Evolutionary conservation across 30 jellyfish, hydroid and myxozoan species (phyloP).

Genomic region (Turritopsis rubra): DNA sequence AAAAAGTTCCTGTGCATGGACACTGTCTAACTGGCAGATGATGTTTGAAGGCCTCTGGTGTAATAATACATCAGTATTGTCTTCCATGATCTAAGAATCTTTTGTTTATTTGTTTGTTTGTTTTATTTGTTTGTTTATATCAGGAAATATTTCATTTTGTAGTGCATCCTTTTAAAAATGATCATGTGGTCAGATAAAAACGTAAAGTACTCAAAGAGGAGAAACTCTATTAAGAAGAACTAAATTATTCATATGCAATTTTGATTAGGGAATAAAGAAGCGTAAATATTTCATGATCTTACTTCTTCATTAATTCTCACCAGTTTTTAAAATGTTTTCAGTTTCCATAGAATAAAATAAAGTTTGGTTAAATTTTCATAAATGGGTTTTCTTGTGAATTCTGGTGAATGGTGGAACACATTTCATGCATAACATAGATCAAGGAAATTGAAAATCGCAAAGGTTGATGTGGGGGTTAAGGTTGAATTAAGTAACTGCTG

Average conservation of each 20-base stretch:
- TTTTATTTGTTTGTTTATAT: not conserved
- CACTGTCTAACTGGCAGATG: no score
- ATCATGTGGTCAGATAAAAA: not conserved
- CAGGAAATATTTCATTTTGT: not conserved
- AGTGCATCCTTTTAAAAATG: not conserved
- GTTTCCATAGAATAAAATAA: not conserved
- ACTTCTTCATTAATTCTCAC: not conserved
- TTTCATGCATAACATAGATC: not conserved
- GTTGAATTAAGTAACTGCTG: no score
- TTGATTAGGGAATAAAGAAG: not conserved
- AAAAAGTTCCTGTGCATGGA: no score
- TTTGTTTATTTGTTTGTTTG: not conserved
- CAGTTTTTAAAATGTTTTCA: not conserved
- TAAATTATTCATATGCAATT: not conserved
- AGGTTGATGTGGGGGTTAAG: no score
- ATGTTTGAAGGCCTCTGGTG: no score
- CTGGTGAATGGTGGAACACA: not conserved
- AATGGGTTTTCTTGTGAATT: not conserved
- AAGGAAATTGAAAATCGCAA: no score
- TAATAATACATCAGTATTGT: not conserved
- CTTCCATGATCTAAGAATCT: not conserved
- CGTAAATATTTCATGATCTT: not conserved
- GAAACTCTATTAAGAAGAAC: not conserved
- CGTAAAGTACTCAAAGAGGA: not conserved
- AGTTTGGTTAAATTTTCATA: not conserved